phyloP scores from a whole-genome alignment of 1,140 invertebrate species.

The Phortica variegata region DNA sequence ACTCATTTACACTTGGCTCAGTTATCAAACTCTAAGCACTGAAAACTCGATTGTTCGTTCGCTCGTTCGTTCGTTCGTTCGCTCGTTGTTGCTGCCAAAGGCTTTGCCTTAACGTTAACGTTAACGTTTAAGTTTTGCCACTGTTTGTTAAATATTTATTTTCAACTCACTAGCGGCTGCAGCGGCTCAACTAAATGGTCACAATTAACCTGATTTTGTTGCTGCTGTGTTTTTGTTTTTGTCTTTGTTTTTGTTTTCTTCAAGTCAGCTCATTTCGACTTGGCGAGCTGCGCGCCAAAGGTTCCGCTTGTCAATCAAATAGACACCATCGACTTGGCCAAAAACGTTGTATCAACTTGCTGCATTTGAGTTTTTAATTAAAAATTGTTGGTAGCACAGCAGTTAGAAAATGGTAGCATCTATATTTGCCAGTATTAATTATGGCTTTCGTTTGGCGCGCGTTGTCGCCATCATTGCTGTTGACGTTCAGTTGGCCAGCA shows the following conservation, averaged over 20 bases:
- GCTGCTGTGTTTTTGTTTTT: neutral
- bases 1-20: too few species aligned
- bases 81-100: too few species aligned
- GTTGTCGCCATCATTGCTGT: neutral
- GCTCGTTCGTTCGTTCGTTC: too few species aligned
- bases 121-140: too few species aligned
- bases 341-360: neutral
- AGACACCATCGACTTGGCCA: slow-evolving; percentile 15
- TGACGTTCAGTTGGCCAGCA: neutral
- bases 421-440: slow-evolving; percentile 32
- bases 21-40: too few species aligned
- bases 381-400: slow-evolving; percentile 18
- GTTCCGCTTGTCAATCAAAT: slow-evolving; percentile 34
- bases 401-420: slow-evolving; percentile 26
- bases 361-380: slow-evolving; percentile 24
- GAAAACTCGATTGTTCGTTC: too few species aligned
- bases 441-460: slow-evolving; percentile 18
- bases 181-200: slow-evolving; percentile 21
- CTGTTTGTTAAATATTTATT: too few species aligned
- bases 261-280: too few species aligned
- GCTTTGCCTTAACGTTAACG: too few species aligned
- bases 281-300: slow-evolving; percentile 1
- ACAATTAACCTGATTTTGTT: slow-evolving; percentile 25
- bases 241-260: too few species aligned
- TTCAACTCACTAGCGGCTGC: neutral